Evolutionary conservation across 2,797 vertebrate genomes (phyloP).

Genomic region (Gobio occitaniae): DNA sequence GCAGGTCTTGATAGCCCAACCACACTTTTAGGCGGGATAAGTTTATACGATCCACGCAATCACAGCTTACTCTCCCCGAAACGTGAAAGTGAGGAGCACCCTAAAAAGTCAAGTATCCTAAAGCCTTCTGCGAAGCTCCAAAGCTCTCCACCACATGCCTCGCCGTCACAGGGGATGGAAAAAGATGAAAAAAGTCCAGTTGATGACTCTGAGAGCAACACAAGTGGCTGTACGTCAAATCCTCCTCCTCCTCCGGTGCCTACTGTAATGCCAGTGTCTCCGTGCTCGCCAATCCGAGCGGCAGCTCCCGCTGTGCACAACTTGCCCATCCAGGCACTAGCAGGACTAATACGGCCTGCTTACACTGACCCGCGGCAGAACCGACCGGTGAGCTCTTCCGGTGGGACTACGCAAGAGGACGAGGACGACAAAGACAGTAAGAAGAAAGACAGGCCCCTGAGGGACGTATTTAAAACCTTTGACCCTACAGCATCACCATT

Average conservation of each 20-base stretch:
- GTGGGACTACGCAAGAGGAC: slow-evolving; percentile 74
- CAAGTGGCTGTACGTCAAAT: slow-evolving; percentile 66
- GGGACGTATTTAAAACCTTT: slow-evolving; percentile 98
- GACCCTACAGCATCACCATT: slow-evolving; percentile 98
- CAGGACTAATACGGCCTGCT: slow-evolving; percentile 91
- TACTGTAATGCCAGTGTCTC: slow-evolving; percentile 59
- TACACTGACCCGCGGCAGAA: slow-evolving; percentile 89
- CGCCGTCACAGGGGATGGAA: slow-evolving; percentile 52
- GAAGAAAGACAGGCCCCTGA: slow-evolving; percentile 86
- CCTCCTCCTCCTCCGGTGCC: slow-evolving; percentile 60
- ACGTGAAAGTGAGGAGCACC: slow-evolving; percentile 75
- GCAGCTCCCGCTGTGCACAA: slow-evolving; percentile 91
- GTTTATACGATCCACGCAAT: slow-evolving; percentile 90
- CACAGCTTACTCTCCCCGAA: slow-evolving; percentile 76
- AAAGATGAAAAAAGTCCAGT: slow-evolving; percentile 52
- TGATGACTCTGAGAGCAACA: slow-evolving; percentile 54
- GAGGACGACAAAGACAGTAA: slow-evolving; percentile 75
- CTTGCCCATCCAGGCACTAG: slow-evolving; percentile 91
- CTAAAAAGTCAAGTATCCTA: slow-evolving; percentile 81
- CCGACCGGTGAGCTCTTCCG: slow-evolving; percentile 79
- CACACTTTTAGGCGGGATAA: slow-evolving; percentile 90
- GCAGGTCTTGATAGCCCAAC: slow-evolving; percentile 85
- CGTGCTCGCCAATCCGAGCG: slow-evolving; percentile 73
- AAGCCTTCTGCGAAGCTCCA: slow-evolving; percentile 82
- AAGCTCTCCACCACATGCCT: slow-evolving; percentile 67